Percentiles rank a stretch among this genome's conserved stretches.
These are phyloP conservation scores for Forbesichthys agassizii DNA, from an alignment of 2,113 vertebrate genomes.

Conservation along the genomic window DNA sequence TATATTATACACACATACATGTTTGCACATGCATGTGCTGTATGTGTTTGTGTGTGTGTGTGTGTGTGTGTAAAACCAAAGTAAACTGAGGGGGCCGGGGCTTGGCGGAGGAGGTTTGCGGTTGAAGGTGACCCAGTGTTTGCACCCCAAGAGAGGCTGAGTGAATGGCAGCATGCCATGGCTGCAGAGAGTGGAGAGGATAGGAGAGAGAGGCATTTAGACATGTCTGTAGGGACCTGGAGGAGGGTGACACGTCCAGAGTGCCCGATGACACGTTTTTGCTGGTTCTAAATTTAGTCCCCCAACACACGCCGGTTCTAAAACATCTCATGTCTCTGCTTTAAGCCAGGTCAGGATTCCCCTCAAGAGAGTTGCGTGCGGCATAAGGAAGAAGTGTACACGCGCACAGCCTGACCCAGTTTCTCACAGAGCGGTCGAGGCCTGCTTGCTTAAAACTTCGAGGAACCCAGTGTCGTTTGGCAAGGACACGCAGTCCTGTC, in stretches of 20 bases:
- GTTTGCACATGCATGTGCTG: neutral
- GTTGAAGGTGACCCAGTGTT: constrained; percentile 61
- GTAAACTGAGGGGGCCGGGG: constrained; percentile 29
- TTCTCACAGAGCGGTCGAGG: constrained; percentile 24
- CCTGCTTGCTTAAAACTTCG: neutral
- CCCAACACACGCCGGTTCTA: too few species aligned
- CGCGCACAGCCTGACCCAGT: constrained; percentile 32
- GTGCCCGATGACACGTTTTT: neutral
- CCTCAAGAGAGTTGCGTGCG: constrained; percentile 42
- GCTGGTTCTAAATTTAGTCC: too few species aligned
- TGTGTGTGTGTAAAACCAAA: constrained; percentile 28
- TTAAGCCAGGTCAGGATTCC: constrained; percentile 46
- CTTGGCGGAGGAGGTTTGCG: constrained; percentile 31
- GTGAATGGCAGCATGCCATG: neutral
- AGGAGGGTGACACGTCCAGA: constrained; percentile 4
- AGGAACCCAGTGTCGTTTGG: neutral
- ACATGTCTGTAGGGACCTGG: constrained; percentile 12
- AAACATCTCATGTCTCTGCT: constrained; percentile 26
- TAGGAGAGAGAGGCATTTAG: constrained; percentile 11
- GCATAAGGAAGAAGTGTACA: constrained; percentile 40
- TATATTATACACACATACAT: too few species aligned
- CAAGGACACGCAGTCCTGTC: neutral
- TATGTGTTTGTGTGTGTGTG: constrained; percentile 24
- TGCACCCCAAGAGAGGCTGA: constrained; percentile 25
- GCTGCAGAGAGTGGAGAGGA: constrained; percentile 18